Percentiles rank a stretch among this genome's conserved stretches.
Evolutionary conservation across 2,113 vertebrate genomes (phyloP).

Genomic region (Cebus imitator): DNA sequence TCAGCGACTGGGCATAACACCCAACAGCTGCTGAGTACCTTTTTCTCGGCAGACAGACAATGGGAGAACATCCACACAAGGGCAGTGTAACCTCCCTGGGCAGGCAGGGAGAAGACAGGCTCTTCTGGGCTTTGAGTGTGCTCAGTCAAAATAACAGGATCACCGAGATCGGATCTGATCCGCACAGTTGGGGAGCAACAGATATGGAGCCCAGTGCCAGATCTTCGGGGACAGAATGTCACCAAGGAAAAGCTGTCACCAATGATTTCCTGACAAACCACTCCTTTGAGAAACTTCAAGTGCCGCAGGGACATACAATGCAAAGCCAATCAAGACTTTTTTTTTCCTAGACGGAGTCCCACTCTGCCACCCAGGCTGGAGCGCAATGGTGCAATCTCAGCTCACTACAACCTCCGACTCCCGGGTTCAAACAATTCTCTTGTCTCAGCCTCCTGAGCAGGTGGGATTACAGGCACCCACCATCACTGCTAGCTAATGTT

Average conservation of each 20-base stretch:
- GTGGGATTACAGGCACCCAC: too few relatives aligned
- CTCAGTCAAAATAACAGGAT: background rate
- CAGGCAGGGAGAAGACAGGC: accelerated
- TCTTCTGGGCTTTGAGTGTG: background rate
- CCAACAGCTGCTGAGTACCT: background rate
- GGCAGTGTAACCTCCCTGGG: background rate
- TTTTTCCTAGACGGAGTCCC: too few relatives aligned
- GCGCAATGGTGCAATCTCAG: too few relatives aligned
- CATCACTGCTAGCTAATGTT: too few relatives aligned
- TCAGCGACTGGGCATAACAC: background rate
- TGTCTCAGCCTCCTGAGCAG: too few relatives aligned
- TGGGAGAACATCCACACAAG: background rate
- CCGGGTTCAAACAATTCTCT: too few relatives aligned
- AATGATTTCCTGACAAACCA: background rate
- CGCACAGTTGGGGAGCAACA: slow-evolving; percentile 31
- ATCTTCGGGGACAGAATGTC: background rate
- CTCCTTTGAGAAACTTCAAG: slow-evolving; percentile 37
- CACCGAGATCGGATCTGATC: background rate
- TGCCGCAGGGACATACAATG: background rate
- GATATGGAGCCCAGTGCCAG: background rate
- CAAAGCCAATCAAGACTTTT: background rate
- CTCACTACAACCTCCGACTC: too few relatives aligned
- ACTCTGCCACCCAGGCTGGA: too few relatives aligned
- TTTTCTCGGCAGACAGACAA: background rate
- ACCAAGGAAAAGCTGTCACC: background rate